A percentile compares a stretch with the other conserved stretches of the same genome.
Conservation (phyloP, 2,797 vertebrate genomes). For the Fringilla coelebs region DNA sequence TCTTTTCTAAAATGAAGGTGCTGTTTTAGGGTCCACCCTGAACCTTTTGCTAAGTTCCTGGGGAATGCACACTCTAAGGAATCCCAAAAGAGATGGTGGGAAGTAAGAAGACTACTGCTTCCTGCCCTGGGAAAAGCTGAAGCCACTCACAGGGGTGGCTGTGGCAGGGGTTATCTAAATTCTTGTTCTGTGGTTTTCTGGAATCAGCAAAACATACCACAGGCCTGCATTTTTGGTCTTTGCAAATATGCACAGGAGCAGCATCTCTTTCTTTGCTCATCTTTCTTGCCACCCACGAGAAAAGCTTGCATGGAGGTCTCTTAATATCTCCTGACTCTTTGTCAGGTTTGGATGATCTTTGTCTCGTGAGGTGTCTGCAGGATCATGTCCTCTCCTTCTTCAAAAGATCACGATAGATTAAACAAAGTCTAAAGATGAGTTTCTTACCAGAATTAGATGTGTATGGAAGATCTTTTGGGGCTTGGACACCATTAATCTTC, state of each 20-base stretch:
- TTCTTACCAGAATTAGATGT: conserved; percentile 64
- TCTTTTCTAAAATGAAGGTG: background rate
- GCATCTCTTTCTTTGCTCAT: background rate
- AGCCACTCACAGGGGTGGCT: background rate
- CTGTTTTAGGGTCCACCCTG: background rate
- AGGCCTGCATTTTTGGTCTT: background rate
- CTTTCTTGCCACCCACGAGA: background rate
- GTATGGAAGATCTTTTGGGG: conserved; percentile 67
- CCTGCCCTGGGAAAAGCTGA: background rate
- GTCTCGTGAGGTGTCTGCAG: background rate
- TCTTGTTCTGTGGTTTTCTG: background rate
- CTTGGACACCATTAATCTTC: conserved; percentile 76
- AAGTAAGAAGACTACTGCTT: background rate
- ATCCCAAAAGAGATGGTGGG: background rate
- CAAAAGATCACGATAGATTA: background rate
- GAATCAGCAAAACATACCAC: background rate
- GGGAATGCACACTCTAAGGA: background rate
- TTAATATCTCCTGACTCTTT: background rate
- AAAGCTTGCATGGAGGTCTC: background rate
- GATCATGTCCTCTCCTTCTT: background rate
- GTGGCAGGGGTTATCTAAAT: background rate
- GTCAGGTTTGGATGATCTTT: background rate
- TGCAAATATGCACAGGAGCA: background rate
- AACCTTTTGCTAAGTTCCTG: background rate
- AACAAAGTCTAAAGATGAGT: background rate